A percentile compares a stretch with the other conserved stretches of the same genome.
Evolutionary conservation across 1,140 invertebrate genomes (phyloP).

Genomic region (Lamellibrachia luymesi): DNA sequence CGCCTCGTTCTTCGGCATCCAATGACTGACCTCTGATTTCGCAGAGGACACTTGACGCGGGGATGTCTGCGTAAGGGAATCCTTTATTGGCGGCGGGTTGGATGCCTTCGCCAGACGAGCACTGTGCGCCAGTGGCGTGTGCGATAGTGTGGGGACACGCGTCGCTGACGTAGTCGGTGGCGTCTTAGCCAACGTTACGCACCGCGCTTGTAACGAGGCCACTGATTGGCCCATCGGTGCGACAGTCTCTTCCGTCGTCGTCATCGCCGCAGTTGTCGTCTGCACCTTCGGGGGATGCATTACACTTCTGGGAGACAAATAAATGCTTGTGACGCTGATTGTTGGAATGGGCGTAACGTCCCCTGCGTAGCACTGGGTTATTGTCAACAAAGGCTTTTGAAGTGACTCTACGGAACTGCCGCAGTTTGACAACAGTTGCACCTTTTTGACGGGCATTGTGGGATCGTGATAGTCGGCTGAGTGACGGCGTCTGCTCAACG

Average conservation of each 20-base stretch:
- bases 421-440: background rate
- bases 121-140: background rate
- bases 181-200: no score
- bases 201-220: background rate
- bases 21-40: no score
- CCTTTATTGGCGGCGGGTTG: background rate
- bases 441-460: background rate
- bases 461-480: no score
- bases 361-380: background rate
- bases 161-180: background rate
- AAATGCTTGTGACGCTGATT: background rate
- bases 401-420: background rate
- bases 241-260: background rate
- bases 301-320: background rate
- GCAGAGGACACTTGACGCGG: no score
- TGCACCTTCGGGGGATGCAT: background rate
- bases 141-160: background rate
- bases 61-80: background rate
- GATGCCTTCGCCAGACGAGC: background rate
- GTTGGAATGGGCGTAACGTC: background rate
- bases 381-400: background rate
- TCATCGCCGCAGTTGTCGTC: background rate
- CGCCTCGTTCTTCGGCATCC: no score
- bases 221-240: background rate
- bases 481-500: background rate